Evolutionary conservation across 2,888 invertebrate species (phyloP), one percentile per base, ranked within the genome.

Genomic region (Melanargia galathea): DNA sequence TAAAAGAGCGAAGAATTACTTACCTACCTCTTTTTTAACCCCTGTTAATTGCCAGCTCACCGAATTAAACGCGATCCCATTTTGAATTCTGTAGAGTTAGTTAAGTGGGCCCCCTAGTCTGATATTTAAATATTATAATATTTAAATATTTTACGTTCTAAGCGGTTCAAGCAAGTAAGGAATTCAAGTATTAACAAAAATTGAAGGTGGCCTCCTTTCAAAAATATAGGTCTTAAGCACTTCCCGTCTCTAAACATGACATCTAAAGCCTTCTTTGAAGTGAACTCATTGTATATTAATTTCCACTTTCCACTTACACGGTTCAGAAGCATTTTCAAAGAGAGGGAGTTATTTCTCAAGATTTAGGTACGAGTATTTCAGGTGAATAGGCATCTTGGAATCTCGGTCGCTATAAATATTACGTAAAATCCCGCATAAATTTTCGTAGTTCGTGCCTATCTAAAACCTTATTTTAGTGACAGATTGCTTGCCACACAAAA

Each of bases 201-300:
- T 3, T 0, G 26, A 49, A 26, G 22, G 26, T 30, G 49, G 10
- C 18, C 18, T 16, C 26, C 24, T 51, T 33, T 51, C 18, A 4
- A 33, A 26, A 30, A 33, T 30, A 33, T 11, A 18, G 51, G 33
- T 51, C 18, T 33, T 20, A 30, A 30, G 30, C 60, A 35, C 33
- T 20, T 33, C 26, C 55, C 24, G 40, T 56, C 22, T 30, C 24
- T 38, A 38, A 51, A 51, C 33, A 18, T 51, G 26, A 49, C 49
- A 26, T 49, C 49, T 18, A 33, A 51, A 40, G 22, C 26, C 57
- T 35, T 38, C 60, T 48, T 57, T 26, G 49, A 64, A 24, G 58
- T 33, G 56, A 64, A 62, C 61, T 55, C 33, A 61, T 55, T 61
- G 52, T 55, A 38, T 64, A 64, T 66, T 64, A 66, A 61, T 66